phyloP scores from a whole-genome alignment of 2,888 invertebrate species.

The Drosophila anomalata region DNA sequence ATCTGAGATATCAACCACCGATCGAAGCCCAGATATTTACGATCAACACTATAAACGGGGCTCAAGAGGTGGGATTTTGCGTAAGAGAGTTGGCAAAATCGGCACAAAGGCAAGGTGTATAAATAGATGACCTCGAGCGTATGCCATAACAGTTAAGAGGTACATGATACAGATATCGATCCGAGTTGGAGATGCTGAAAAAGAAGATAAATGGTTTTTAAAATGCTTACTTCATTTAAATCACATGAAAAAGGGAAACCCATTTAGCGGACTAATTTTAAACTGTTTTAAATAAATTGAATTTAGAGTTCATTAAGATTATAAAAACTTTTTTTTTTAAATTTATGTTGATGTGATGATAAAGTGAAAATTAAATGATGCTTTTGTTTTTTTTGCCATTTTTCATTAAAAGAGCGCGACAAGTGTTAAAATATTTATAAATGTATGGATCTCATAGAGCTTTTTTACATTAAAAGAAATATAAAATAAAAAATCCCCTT shows the following conservation, averaged over 20 bases:
- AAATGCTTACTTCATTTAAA: neutral
- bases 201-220: neutral
- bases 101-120: neutral
- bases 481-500: neutral
- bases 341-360: too few species aligned
- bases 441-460: too few species aligned
- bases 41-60: neutral
- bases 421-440: too few species aligned
- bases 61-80: neutral
- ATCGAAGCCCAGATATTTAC: neutral
- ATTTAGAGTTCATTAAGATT: too few species aligned
- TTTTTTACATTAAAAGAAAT: too few species aligned
- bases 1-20: neutral
- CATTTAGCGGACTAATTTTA: neutral
- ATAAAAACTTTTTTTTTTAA: neutral
- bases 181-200: neutral
- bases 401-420: too few species aligned
- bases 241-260: neutral
- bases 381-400: too few species aligned
- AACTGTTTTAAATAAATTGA: neutral
- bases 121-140: neutral
- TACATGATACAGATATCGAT: neutral
- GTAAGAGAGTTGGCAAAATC: neutral
- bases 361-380: too few species aligned
- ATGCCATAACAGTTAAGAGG: neutral